A percentile compares a stretch with the other conserved stretches of the same genome.
Conservation (phyloP, 2,797 vertebrate species). For the Etheostoma nigrum region DNA sequence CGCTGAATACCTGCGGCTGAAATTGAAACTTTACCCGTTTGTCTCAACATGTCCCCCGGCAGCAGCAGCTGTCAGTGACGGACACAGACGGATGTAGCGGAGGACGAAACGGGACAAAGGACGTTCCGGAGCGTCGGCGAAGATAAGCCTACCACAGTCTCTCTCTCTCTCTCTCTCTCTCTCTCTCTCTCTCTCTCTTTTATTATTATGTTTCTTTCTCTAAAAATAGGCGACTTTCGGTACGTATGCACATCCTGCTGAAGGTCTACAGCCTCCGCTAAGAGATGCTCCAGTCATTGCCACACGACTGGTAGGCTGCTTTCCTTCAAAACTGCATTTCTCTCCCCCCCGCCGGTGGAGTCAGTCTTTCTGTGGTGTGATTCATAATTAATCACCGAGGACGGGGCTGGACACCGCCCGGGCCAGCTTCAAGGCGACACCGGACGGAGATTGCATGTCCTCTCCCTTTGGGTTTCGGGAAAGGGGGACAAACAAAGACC, state of each 20-base stretch:
- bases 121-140: conserved; percentile 14
- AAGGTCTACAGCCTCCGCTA: conserved; percentile 10
- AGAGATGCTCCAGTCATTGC: background rate
- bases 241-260: background rate
- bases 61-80: background rate
- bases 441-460: conserved; percentile 12
- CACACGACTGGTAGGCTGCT: background rate
- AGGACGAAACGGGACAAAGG: conserved; percentile 12
- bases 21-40: conserved; percentile 43
- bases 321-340: too few species aligned
- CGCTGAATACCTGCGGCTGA: conserved; percentile 35
- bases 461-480: background rate
- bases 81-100: background rate
- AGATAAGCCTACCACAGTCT: conserved; percentile 43
- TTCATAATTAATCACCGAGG: conserved; percentile 19
- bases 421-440: background rate
- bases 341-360: background rate
- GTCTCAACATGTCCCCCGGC: background rate
- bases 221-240: conserved; percentile 39
- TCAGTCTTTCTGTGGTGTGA: background rate
- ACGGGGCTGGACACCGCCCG: conserved; percentile 64
- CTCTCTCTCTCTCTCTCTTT: too few species aligned
- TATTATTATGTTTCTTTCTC: background rate
- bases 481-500: background rate
- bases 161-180: too few species aligned